Evolutionary conservation across 2,888 invertebrate species (phyloP).

Genomic region (Drosophila vallismaia): DNA sequence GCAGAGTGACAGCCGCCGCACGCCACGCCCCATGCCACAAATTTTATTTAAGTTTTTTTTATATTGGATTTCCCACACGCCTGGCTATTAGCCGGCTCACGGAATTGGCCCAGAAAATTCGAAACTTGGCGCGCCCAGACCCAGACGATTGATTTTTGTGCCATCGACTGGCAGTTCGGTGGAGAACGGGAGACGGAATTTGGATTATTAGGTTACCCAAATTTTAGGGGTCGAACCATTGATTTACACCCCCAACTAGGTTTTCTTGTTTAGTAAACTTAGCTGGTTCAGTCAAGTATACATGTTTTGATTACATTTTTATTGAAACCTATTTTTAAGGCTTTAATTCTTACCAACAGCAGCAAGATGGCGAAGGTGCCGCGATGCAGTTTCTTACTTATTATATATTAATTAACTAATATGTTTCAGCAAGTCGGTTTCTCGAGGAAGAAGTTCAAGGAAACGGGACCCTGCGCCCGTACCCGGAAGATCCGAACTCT

Average conservation of each 20-base stretch:
- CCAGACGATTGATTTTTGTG: constrained; percentile 58
- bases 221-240: constrained; percentile 26
- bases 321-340: not conserved
- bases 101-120: constrained; percentile 74
- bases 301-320: not conserved
- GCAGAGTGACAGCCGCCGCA: constrained; percentile 42
- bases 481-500: constrained; percentile 54
- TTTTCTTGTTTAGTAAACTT: constrained; percentile 3
- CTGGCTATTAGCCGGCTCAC: constrained; percentile 25
- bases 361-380: constrained; percentile 10
- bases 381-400: not conserved
- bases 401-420: not conserved
- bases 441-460: constrained; percentile 2
- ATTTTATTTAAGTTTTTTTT: constrained; percentile 11
- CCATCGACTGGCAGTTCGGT: constrained; percentile 25
- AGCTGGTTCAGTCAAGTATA: constrained; percentile 9
- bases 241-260: not conserved
- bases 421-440: constrained; percentile 8
- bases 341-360: not conserved
- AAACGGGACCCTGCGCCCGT: constrained; percentile 55
- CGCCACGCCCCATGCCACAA: constrained; percentile 7
- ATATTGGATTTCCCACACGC: constrained; percentile 19
- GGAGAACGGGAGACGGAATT: constrained; percentile 22
- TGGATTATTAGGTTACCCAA: constrained; percentile 52
- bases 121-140: constrained; percentile 49